Conservation (phyloP, 2,797 vertebrate species). For the Sciurus vulgaris region DNA sequence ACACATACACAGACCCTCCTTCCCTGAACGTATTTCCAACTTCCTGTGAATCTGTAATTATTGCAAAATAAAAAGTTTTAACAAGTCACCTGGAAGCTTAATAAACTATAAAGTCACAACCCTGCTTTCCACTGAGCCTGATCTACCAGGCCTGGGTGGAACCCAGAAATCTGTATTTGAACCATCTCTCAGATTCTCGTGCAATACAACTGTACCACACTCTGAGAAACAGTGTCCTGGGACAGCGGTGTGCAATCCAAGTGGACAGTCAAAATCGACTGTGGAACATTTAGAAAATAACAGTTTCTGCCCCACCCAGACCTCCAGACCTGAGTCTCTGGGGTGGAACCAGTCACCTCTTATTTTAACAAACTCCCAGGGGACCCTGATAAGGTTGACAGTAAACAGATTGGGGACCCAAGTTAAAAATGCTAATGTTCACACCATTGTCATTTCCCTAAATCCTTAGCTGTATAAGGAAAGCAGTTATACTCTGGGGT, state of each 20-base stretch:
- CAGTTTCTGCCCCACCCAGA: too few species aligned
- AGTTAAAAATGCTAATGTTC: neutral
- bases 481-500: neutral
- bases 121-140: neutral
- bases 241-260: neutral
- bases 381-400: neutral
- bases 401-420: neutral
- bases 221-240: neutral
- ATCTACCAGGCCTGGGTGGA: neutral
- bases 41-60: too few species aligned
- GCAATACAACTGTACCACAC: neutral
- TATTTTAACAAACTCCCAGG: slow-evolving; percentile 35
- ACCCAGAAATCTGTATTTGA: neutral
- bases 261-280: neutral
- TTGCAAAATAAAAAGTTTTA: neutral
- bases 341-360: neutral
- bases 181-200: neutral
- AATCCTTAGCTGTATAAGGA: slow-evolving; percentile 33
- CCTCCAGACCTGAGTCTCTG: neutral
- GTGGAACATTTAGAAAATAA: neutral
- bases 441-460: neutral
- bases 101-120: neutral
- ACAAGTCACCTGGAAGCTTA: neutral
- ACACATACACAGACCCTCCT: too few species aligned
- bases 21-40: too few species aligned